A percentile compares a stretch with the other conserved stretches of the same genome.
Evolutionary conservation across 2,888 invertebrate genomes (phyloP).

Genomic region (Hofmannophila pseudospretella): DNA sequence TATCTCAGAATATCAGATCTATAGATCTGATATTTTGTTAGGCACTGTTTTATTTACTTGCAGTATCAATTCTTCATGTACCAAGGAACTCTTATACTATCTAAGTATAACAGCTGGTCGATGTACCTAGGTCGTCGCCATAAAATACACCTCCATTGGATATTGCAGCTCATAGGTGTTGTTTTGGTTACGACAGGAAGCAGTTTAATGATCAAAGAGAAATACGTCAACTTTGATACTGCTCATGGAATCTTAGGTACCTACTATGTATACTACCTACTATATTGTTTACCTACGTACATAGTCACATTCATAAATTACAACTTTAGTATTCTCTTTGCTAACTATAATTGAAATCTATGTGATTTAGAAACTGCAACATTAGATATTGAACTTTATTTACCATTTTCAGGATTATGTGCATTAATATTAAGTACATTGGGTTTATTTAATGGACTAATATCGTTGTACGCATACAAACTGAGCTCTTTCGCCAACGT

Average conservation of each 20-base stretch:
- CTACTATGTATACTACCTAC: no score
- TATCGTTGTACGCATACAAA: conserved; percentile 24
- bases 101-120: conserved; percentile 41
- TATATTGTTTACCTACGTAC: background rate
- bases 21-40: no score
- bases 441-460: conserved; percentile 28
- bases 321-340: no score
- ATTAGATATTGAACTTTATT: no score
- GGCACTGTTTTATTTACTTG: no score
- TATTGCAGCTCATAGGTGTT: conserved; percentile 25
- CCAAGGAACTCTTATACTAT: conserved; percentile 36
- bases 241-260: conserved; percentile 35
- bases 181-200: conserved; percentile 26
- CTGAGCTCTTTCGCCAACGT: conserved; percentile 15
- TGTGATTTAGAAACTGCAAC: no score
- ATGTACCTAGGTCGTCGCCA: conserved; percentile 23
- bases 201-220: conserved; percentile 20
- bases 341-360: no score
- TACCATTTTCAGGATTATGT: conserved; percentile 37
- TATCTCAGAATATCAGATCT: no score
- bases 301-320: no score
- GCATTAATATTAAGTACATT: conserved; percentile 26
- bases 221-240: conserved; percentile 25
- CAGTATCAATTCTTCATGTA: conserved; percentile 48
- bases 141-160: conserved; percentile 26